A percentile compares a stretch with the other conserved stretches of the same genome.
These are phyloP conservation scores for Apis florea DNA, from an alignment of 1,140 invertebrate genomes.

Conservation along the genomic window DNA sequence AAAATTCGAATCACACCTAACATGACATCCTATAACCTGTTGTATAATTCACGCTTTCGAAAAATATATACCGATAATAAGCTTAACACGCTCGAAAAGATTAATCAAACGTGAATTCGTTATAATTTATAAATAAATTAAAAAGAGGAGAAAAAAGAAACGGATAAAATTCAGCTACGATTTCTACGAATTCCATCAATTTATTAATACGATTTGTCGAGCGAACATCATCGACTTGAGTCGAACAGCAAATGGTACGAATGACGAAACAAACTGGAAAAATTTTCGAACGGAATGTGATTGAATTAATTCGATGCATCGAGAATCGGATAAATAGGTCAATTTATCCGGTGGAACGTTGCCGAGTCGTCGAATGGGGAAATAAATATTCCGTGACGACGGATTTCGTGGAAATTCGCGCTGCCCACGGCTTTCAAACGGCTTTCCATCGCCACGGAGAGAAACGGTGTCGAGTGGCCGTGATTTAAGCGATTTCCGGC, in stretches of 20 bases:
- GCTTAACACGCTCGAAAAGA: background rate
- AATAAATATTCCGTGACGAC: background rate
- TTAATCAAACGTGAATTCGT: conserved; percentile 1
- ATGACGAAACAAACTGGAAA: conserved; percentile 3
- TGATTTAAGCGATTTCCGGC: background rate
- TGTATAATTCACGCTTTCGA: conserved; percentile 24
- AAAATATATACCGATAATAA: background rate
- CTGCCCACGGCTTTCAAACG: background rate
- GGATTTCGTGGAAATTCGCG: conserved; percentile 2
- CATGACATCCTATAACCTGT: background rate
- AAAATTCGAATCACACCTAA: background rate
- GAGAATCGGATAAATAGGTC: conserved; percentile 21
- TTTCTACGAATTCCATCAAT: background rate
- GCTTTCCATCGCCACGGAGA: conserved; percentile 2
- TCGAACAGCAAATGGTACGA: background rate
- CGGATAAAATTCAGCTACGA: background rate
- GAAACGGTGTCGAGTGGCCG: background rate
- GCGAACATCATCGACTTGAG: background rate
- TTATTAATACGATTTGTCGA: background rate
- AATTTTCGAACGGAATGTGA: background rate
- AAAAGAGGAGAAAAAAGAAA: background rate
- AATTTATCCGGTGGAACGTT: background rate
- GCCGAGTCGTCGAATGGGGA: background rate
- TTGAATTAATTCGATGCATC: conserved; percentile 20
- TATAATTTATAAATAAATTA: background rate